Conservation (phyloP, 2,797 vertebrate species). For the Girardinus metallicus region DNA sequence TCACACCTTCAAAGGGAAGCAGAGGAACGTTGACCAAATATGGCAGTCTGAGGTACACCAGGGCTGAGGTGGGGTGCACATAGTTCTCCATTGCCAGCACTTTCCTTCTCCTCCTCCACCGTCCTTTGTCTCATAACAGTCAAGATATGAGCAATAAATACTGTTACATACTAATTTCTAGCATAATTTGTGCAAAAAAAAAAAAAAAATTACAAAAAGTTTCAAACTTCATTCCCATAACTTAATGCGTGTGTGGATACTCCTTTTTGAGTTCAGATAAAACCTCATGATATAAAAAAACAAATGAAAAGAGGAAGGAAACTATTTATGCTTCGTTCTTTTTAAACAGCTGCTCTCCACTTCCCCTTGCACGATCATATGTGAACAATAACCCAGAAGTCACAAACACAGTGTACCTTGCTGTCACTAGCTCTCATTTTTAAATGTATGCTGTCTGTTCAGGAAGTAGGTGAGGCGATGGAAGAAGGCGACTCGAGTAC, state of each 20-base stretch:
- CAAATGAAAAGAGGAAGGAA: conserved; percentile 46
- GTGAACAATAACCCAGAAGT: conserved; percentile 14
- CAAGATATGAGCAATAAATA: conserved; percentile 62
- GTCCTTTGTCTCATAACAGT: conserved; percentile 52
- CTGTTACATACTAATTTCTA: conserved; percentile 44
- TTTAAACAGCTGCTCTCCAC: conserved; percentile 3
- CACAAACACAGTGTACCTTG: background rate
- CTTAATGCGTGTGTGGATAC: conserved; percentile 14
- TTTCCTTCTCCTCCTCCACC: conserved; percentile 23
- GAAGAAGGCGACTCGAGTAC: conserved; percentile 59
- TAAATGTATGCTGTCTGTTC: conserved; percentile 11
- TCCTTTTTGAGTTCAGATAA: conserved; percentile 8
- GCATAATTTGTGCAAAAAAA: conserved; percentile 48
- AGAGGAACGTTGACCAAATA: conserved; percentile 53
- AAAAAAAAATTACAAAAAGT: conserved; percentile 45
- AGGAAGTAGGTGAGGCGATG: conserved; percentile 1
- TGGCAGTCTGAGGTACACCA: conserved; percentile 74
- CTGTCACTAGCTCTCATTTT: background rate
- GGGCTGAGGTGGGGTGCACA: conserved; percentile 39
- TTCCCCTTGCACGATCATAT: conserved; percentile 8
- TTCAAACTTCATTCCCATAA: conserved; percentile 25
- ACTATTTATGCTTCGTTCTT: conserved; percentile 6
- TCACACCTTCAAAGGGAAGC: conserved; percentile 54
- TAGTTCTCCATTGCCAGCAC: conserved; percentile 25
- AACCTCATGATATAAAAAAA: background rate